phyloP scores from a whole-genome alignment of 1,140 invertebrate species.

The Listronotus oregonensis region DNA sequence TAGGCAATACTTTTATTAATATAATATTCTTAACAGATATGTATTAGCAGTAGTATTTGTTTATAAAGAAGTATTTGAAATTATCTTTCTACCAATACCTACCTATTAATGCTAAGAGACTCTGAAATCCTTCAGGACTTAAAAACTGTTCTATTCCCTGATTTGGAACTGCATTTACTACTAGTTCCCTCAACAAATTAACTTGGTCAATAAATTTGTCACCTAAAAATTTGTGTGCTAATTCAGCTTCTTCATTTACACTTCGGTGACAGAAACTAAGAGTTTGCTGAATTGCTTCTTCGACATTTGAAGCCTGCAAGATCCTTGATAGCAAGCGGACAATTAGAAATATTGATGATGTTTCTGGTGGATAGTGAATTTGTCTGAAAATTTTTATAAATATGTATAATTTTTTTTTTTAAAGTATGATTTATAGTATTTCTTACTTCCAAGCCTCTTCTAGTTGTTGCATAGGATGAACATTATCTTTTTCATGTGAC shows the following conservation, averaged over 20 bases:
- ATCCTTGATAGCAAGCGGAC: constrained; percentile 84
- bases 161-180: constrained; percentile 65
- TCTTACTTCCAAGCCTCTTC: constrained; percentile 87
- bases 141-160: constrained; percentile 62
- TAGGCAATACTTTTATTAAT: too few species aligned
- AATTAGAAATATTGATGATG: constrained; percentile 84
- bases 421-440: not conserved
- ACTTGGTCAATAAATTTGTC: constrained; percentile 80
- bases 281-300: constrained; percentile 63
- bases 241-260: constrained; percentile 79
- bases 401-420: too few species aligned
- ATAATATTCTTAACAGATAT: too few species aligned
- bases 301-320: constrained; percentile 73
- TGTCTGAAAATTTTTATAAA: constrained; percentile 61
- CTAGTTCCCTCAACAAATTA: constrained; percentile 69
- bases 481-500: constrained; percentile 61
- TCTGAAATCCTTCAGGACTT: constrained; percentile 84
- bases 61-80: too few species aligned
- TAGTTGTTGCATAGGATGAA: constrained; percentile 77
- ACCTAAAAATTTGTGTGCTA: constrained; percentile 86
- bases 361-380: constrained; percentile 94
- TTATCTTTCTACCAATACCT: constrained; percentile 1
- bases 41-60: too few species aligned
- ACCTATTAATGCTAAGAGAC: constrained; percentile 79
- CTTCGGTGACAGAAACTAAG: constrained; percentile 84